A percentile compares a stretch with the other conserved stretches of the same genome.
Evolutionary conservation across 2,797 vertebrate species (phyloP).

Genomic region (Chelon auratus): DNA sequence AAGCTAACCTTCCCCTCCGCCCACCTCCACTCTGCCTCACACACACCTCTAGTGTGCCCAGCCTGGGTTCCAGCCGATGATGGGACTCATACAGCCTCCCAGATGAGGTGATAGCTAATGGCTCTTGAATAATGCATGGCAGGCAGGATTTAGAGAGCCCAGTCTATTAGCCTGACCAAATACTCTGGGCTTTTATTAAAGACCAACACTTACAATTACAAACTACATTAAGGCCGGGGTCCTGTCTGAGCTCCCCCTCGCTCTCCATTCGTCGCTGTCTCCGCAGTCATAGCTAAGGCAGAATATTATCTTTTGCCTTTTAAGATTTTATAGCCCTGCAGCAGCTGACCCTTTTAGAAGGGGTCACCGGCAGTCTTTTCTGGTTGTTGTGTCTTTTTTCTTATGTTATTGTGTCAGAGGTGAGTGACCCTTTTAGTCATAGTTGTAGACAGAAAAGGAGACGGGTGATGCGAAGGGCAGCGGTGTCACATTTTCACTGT

Average conservation of each 20-base stretch:
- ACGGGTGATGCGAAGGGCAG: constrained; percentile 44
- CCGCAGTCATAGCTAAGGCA: constrained; percentile 40
- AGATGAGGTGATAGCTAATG: constrained; percentile 84
- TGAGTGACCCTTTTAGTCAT: constrained; percentile 73
- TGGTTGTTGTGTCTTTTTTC: constrained; percentile 62
- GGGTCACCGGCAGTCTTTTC: constrained; percentile 72
- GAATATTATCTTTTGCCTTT: constrained; percentile 77
- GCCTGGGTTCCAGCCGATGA: constrained; percentile 68
- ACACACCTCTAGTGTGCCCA: constrained; percentile 63
- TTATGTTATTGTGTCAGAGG: constrained; percentile 65
- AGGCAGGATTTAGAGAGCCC: constrained; percentile 83
- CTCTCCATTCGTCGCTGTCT: constrained; percentile 60
- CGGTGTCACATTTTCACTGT: constrained; percentile 40
- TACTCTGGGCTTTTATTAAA: constrained; percentile 84
- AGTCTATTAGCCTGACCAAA: constrained; percentile 86
- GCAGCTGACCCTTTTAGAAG: constrained; percentile 76
- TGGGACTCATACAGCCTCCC: constrained; percentile 83
- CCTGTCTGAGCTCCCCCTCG: constrained; percentile 61
- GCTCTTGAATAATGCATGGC: constrained; percentile 86
- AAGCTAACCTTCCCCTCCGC: constrained; percentile 47
- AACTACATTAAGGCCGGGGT: constrained; percentile 82
- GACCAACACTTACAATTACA: constrained; percentile 87
- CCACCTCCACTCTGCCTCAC: constrained; percentile 13
- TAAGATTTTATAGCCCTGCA: constrained; percentile 72
- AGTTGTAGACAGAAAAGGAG: constrained; percentile 44